Percentiles rank a stretch among this genome's conserved stretches.
Evolutionary conservation across 2,113 vertebrate species (phyloP).

Genomic region (Orycteropus afer): DNA sequence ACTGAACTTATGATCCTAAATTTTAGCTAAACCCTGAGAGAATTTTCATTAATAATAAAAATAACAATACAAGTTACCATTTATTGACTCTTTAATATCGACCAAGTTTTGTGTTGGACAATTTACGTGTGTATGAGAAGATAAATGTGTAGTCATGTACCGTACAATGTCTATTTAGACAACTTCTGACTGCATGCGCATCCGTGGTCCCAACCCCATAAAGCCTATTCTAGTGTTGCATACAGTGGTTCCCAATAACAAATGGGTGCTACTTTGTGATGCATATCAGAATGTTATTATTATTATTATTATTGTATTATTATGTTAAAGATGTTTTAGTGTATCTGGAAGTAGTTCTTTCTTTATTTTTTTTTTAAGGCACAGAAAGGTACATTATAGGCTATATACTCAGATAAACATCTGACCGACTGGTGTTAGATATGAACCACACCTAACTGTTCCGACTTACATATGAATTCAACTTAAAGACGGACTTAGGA

Average conservation of each 20-base stretch:
- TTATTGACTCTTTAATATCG: background rate
- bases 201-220: background rate
- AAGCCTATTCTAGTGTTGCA: background rate
- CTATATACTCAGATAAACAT: background rate
- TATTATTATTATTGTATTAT: background rate
- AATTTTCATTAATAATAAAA: slow-evolving; percentile 43
- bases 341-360: background rate
- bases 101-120: background rate
- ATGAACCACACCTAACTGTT: background rate
- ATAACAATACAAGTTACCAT: background rate
- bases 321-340: background rate
- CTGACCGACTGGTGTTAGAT: no score
- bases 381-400: background rate
- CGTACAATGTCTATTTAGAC: background rate
- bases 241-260: background rate
- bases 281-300: background rate
- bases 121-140: background rate
- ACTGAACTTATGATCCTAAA: background rate
- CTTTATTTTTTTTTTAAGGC: background rate
- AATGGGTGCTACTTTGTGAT: background rate
- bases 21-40: background rate
- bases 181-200: background rate
- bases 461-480: background rate
- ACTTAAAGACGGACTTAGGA: background rate
- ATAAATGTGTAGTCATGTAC: background rate